Evolutionary conservation across 2,113 vertebrate species (phyloP), one percentile per base, ranked within the genome.

Genomic region (Rhodinocichla rosea): DNA sequence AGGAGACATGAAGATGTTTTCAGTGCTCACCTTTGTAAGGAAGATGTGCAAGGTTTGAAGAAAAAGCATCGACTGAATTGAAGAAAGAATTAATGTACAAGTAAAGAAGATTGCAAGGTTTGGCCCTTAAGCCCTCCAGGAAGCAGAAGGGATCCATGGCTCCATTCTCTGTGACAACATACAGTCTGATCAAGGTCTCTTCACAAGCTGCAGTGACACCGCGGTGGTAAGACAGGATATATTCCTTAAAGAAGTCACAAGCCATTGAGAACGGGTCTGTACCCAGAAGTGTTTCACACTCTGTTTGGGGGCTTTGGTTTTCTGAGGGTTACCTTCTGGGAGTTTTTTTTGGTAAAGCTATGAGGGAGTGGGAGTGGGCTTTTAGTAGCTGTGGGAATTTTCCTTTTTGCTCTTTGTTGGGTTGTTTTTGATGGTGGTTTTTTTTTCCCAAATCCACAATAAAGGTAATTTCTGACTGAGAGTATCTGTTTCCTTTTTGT

Each of bases 221-320:
- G 71, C 17, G 89, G 96, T 97, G 97, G 97, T 97, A 97, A 97
- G 97, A 97, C 4, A 37, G 94, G 44, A 97, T 97, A 90, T 94
- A 89, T 97, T 95, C 94, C 92, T 97, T 97, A 96, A 94, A 96
- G 94, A 87, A 95, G 94, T 95, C 95, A 64, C 92, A 92, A 95
- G 87, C 44, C 93, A 28, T 75, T 97, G 89, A 89, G 79, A 96
- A 71, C 0, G 95, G 95, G 79, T 90, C 93, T 96, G 83, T 96
- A 75, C 84, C 88, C 90, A 77, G 65, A 93, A 92, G 35, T 80
- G 37, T 88, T 96, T 88, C 88, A 76, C 32, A 49, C 33, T 95
- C 35, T 53, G 22, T 74, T 78, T 92, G 33, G 62, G 89, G 21
- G 3, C 50, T 89, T 74, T 67, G 28, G 40, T 65, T 78, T 44